A percentile compares a stretch with the other conserved stretches of the same genome.
phyloP scores from a whole-genome alignment of 2,888 invertebrate species.

The Chloroclystis v-ata region DNA sequence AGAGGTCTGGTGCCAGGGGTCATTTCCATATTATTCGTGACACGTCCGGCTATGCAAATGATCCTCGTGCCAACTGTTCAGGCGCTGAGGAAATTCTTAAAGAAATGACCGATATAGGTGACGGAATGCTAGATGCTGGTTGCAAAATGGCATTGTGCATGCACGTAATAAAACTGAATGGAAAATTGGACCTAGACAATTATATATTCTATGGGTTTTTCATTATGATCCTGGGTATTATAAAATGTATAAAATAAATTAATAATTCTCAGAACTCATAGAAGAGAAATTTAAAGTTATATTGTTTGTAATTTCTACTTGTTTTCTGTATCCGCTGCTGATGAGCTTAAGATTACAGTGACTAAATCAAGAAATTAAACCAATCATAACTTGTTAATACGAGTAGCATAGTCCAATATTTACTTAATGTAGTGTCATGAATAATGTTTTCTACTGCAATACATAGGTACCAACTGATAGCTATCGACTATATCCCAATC shows the following conservation, averaged over 20 bases:
- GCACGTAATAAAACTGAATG: not conserved
- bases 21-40: conserved; percentile 74
- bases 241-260: too few species aligned
- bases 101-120: conserved; percentile 16
- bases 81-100: conserved; percentile 21
- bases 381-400: too few species aligned
- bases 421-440: not conserved
- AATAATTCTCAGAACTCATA: too few species aligned
- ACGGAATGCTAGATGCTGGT: conserved; percentile 5
- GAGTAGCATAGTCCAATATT: too few species aligned
- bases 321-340: too few species aligned
- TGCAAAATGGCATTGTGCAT: not conserved
- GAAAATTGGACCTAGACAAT: not conserved
- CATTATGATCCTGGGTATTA: too few species aligned
- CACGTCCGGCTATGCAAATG: conserved; percentile 75
- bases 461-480: conserved; percentile 12
- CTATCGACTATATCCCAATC: conserved; percentile 13
- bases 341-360: too few species aligned
- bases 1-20: conserved; percentile 36
- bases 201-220: too few species aligned
- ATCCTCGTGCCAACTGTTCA: conserved; percentile 37
- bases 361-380: too few species aligned
- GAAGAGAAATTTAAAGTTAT: too few species aligned
- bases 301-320: too few species aligned
- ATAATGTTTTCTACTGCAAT: not conserved